A percentile compares a stretch with the other conserved stretches of the same genome.
Evolutionary conservation across 2,113 vertebrate species (phyloP).

Genomic region (Callionymus lyra): DNA sequence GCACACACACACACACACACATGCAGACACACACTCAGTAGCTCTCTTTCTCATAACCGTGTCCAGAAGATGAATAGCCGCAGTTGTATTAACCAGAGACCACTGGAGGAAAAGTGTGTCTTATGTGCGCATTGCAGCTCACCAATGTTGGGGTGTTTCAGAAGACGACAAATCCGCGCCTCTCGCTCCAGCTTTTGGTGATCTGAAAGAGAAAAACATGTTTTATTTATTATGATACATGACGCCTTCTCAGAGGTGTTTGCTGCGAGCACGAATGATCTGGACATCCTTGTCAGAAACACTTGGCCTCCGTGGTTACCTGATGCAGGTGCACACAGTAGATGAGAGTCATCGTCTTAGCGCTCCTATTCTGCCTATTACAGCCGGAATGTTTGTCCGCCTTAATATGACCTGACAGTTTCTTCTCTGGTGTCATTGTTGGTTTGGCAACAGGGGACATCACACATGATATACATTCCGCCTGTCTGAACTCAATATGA

Average conservation of each 20-base stretch:
- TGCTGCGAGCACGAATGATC: slow-evolving; percentile 18
- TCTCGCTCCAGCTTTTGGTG: slow-evolving; percentile 74
- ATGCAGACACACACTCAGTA: slow-evolving; percentile 1
- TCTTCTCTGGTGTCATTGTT: slow-evolving; percentile 33
- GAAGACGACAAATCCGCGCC: slow-evolving; percentile 69
- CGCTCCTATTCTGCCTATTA: slow-evolving; percentile 24
- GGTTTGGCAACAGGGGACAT: slow-evolving; percentile 21
- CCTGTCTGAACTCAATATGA: background rate
- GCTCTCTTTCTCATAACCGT: slow-evolving; percentile 3
- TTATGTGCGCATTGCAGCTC: slow-evolving; percentile 21
- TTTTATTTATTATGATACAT: no score
- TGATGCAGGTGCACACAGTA: no score
- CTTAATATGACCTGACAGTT: slow-evolving; percentile 47
- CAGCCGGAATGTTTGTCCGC: slow-evolving; percentile 31
- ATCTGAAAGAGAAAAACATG: slow-evolving; percentile 49
- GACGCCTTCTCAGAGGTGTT: no score
- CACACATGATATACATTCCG: slow-evolving; percentile 16
- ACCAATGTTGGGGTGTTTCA: slow-evolving; percentile 72
- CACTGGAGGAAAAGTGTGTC: slow-evolving; percentile 11
- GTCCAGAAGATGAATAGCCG: slow-evolving; percentile 44
- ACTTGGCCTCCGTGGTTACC: no score
- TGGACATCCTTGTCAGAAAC: no score
- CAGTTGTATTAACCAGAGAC: slow-evolving; percentile 26
- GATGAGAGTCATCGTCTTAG: slow-evolving; percentile 15
- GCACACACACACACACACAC: background rate